Percentiles rank a stretch among this genome's conserved stretches.
Conservation (phyloP, 2,797 vertebrate genomes). For the Myiotriccus ornatus region DNA sequence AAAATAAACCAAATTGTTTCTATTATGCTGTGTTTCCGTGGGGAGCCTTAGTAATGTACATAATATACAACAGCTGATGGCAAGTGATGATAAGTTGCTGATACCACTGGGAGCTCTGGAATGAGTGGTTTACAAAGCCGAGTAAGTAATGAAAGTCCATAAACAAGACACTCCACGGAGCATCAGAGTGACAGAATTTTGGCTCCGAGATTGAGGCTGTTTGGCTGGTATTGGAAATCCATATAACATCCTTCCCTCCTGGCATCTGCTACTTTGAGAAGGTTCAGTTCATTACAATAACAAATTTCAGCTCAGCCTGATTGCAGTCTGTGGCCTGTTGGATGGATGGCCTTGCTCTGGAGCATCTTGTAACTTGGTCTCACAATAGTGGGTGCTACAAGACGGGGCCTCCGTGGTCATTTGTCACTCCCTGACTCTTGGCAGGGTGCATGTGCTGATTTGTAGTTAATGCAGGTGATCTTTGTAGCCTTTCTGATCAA, state of each 20-base stretch:
- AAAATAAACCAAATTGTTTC: constrained; percentile 33
- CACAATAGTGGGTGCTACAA: background rate
- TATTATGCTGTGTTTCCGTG: constrained; percentile 7
- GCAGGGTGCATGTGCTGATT: background rate
- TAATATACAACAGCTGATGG: constrained; percentile 49
- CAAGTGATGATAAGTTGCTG: constrained; percentile 59
- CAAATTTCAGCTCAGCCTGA: background rate
- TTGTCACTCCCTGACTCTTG: background rate
- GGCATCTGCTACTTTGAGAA: constrained; percentile 59
- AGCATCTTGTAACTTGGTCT: background rate
- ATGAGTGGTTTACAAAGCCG: constrained; percentile 48
- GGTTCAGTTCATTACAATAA: constrained; percentile 64
- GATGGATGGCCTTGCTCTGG: background rate
- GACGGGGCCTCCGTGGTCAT: background rate
- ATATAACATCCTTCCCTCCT: constrained; percentile 56
- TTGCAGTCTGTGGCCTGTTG: background rate
- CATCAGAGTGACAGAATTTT: constrained; percentile 61
- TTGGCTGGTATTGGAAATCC: constrained; percentile 72
- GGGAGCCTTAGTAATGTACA: constrained; percentile 32
- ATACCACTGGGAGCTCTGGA: constrained; percentile 48
- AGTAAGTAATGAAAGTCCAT: constrained; percentile 63
- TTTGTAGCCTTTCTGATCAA: constrained; percentile 63
- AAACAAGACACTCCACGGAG: constrained; percentile 54
- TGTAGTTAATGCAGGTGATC: constrained; percentile 37
- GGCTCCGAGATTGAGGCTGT: constrained; percentile 48